Evolutionary conservation across 2,797 vertebrate species (phyloP), one percentile per base, ranked within the genome.

Genomic region (Chelmon rostratus): DNA sequence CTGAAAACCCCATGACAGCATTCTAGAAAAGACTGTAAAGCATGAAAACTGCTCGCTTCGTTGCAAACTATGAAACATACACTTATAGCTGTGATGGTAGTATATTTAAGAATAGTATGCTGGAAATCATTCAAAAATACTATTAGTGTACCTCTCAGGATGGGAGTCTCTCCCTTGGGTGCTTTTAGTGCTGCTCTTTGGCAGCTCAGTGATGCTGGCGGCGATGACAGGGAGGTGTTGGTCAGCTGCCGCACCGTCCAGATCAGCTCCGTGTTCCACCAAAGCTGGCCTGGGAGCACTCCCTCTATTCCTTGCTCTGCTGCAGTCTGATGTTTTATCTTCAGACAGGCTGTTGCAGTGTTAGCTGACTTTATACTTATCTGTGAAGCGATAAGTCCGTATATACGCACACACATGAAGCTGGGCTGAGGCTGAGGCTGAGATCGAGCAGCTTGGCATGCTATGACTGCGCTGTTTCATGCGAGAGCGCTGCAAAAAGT

Each of bases 191-290:
- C 58, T 61, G 64, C 23, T 65, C 9, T 52, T 21, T 52, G 42
- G 54, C 54, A 40, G 47, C 62, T 50, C 62, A 25, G 49, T 18
- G 65, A 52, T 13, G 53, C 54, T 49, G 50, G 16, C 65, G 42
- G 23, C 76, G 86, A 86, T 78, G 63, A 90, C 79, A 85, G 68
- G 76, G 73, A 52, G 59, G 73, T 15, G 37, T 35, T 62, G 52
- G 62, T 37, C 76, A 31, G 74, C 65, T 46, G 46, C 58, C 21
- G 37, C 40, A 11, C 40, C 25, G 15, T 73, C 40, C 73, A 56
- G 67, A 54, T 46, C 37, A n/a, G 10, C 67, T 23, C 54, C 1
- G 1, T 18, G 64, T 64, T 76, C 8, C 62, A 35, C 70, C 58
- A 68, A 38, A 67, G 73, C 63, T 69, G 82, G 62, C 65, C 37